A percentile compares a stretch with the other conserved stretches of the same genome.
phyloP scores from a whole-genome alignment of 2,888 invertebrate species.

The Resseliella maxima region DNA sequence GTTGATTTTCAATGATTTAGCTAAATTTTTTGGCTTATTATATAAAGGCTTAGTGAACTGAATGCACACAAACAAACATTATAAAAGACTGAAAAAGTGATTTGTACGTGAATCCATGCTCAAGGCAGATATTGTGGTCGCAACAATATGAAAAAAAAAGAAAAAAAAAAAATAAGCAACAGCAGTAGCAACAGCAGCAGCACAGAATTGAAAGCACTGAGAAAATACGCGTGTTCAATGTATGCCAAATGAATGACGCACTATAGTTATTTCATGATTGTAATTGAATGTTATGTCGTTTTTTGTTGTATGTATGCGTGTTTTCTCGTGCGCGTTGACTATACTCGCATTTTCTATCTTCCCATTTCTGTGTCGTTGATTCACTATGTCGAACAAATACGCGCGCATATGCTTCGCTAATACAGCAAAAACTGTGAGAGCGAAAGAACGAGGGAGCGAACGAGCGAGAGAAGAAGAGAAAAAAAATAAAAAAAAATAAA shows the following conservation, averaged over 20 bases:
- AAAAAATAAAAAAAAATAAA: too few species aligned
- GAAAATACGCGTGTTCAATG: slow-evolving; percentile 33
- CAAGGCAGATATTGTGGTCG: slow-evolving; percentile 2
- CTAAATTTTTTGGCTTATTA: background rate
- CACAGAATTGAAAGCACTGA: slow-evolving; percentile 13
- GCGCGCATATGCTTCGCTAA: background rate
- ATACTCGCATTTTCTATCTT: slow-evolving; percentile 28
- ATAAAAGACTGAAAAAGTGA: background rate
- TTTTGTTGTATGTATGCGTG: background rate
- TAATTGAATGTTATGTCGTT: slow-evolving; percentile 28
- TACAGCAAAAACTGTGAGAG: background rate
- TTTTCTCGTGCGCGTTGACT: background rate
- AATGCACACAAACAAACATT: background rate
- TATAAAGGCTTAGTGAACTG: background rate
- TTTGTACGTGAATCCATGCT: slow-evolving; percentile 8
- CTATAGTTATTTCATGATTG: slow-evolving; percentile 39
- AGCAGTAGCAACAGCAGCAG: too few species aligned
- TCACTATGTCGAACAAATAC: slow-evolving; percentile 11
- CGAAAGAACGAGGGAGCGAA: too few species aligned
- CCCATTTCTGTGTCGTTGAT: background rate
- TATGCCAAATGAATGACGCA: slow-evolving; percentile 37
- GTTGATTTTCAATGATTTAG: too few species aligned
- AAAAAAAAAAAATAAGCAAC: too few species aligned
- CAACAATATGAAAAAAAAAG: too few species aligned
- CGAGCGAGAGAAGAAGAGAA: too few species aligned